Base-by-base conservation (phyloP, 2,797 vertebrate species). In the Hemitrygon akajei region DNA sequence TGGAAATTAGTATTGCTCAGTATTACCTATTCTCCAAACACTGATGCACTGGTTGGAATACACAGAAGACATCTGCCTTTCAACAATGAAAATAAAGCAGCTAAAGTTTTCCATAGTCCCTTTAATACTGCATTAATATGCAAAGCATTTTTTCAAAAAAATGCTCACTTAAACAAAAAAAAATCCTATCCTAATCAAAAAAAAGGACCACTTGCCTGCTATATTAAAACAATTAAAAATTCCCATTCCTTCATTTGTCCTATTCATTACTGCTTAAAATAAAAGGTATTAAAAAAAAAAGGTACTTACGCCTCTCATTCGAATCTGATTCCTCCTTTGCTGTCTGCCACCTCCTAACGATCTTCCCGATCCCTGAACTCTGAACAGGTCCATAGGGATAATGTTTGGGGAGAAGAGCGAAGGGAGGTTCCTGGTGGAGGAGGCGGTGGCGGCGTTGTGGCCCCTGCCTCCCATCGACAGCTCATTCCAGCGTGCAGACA, bases 371-470 rank as follows among this genome's bases (percentile, higher is more conserved):
- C 91, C 91, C 91, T 93, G 91, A 93, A 73, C 91, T 93, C 91
- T 93, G 91, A 93, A 93, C 71, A 93, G 69, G 91, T 93, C 91
- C 91, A 93, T 93, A 71, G 97, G 96, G 63, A 95, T 94, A 1
- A 96, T 94, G 80, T 96, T 95, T 95, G 96, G 97, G 69, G 97
- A 96, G 94, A 97, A 97, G 94, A 97, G 96, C 37, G 97, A 95
- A 0, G 96, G 96, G 0, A 96, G 96, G 91, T 96, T 95, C 94
- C 94, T 95, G 93, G 95, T 94, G 20, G 95, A 94, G 7, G 95
- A 95, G 0, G 95, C 96, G 20, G 95, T 94, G 7, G 95, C 95
- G 0, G 95, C 96, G 91, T 93, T 93, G 77, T 40, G 66, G 77
- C 93, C 93, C 40, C 93, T 27, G 73, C 86, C 94, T 92, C 91